Conservation (phyloP, 2,797 vertebrate species). For the Mallotus villosus region DNA sequence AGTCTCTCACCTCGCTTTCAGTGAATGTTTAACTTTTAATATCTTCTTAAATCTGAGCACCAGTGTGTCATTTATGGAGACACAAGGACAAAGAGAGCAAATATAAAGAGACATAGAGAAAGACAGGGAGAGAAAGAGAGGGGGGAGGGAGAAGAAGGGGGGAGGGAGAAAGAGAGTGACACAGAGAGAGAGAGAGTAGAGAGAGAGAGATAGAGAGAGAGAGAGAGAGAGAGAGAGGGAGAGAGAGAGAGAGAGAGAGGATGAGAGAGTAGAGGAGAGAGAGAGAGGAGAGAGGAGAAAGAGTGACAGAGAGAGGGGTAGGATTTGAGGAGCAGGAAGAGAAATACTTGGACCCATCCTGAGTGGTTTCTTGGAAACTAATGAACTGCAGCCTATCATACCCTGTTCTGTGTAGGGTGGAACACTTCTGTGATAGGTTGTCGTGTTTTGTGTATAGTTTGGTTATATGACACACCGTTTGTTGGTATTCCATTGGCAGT, state of each 20-base stretch:
- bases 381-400: constrained; percentile 46
- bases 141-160: no score
- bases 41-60: constrained; percentile 35
- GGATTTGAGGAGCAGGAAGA: constrained; percentile 14
- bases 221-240: no score
- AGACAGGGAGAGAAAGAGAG: no score
- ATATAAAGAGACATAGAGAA: no score
- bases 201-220: no score
- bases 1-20: constrained; percentile 16
- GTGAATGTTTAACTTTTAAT: constrained; percentile 59
- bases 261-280: no score
- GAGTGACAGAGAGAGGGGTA: not conserved
- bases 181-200: no score
- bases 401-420: constrained; percentile 47
- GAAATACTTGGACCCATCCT: constrained; percentile 39
- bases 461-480: constrained; percentile 35
- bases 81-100: no score
- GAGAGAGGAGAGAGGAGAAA: no score
- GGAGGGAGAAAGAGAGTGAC: no score
- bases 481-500: constrained; percentile 28
- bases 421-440: constrained; percentile 44
- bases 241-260: no score
- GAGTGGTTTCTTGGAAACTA: constrained; percentile 48
- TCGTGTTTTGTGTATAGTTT: constrained; percentile 39
- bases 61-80: constrained; percentile 14